phyloP scores from a whole-genome alignment of 2,888 invertebrate species.

The Pimpla rufipes region DNA sequence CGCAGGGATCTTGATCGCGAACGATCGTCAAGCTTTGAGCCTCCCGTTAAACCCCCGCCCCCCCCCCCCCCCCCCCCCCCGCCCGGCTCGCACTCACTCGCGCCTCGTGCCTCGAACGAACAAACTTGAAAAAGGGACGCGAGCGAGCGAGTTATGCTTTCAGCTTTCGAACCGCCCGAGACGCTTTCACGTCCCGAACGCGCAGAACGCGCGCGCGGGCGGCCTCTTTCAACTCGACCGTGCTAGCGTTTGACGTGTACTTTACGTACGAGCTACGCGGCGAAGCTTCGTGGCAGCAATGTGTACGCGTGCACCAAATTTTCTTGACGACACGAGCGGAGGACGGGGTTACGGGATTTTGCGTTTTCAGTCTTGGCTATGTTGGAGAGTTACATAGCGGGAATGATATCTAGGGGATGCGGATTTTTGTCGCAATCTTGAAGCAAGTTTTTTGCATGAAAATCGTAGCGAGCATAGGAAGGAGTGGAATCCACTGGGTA shows the following conservation, averaged over 20 bases:
- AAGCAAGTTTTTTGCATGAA: too few species aligned
- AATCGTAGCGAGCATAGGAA: too few species aligned
- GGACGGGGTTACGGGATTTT: conserved; percentile 10
- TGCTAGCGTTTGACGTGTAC: conserved; percentile 24
- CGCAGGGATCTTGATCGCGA: conserved; percentile 53
- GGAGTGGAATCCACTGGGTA: too few species aligned
- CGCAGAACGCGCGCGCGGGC: background rate
- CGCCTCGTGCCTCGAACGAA: conserved; percentile 51
- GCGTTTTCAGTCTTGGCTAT: background rate
- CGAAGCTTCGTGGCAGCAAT: conserved; percentile 8
- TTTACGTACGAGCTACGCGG: conserved; percentile 27
- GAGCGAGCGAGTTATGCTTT: conserved; percentile 59
- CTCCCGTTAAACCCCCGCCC: conserved; percentile 1
- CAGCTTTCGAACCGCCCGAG: conserved; percentile 51
- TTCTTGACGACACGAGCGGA: conserved; percentile 12
- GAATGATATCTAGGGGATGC: too few species aligned
- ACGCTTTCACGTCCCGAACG: conserved; percentile 50
- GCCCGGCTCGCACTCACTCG: conserved; percentile 17
- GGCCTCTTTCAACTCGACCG: conserved; percentile 38
- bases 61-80: background rate
- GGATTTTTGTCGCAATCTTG: too few species aligned
- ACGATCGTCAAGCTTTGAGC: conserved; percentile 58
- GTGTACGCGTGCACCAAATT: conserved; percentile 10
- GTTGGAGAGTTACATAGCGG: background rate
- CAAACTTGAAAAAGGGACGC: conserved; percentile 53